Evolutionary conservation across 2,888 invertebrate genomes (phyloP).

Genomic region (Gerosis bhagava): DNA sequence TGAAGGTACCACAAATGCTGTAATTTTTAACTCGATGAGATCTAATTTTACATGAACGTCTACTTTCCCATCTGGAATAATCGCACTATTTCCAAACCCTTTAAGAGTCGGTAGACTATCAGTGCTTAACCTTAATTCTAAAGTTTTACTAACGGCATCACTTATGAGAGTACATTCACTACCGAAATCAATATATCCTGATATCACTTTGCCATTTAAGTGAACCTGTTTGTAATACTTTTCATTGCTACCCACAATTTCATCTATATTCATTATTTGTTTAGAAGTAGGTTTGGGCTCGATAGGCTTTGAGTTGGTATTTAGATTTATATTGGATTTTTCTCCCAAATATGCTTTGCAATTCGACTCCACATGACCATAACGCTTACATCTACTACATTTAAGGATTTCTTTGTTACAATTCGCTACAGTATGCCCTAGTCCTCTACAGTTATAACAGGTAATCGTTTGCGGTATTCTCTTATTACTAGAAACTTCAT

Average conservation of each 20-base stretch:
- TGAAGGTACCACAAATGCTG: not conserved
- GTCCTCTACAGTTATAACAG: conserved; percentile 14
- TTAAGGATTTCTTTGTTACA: conserved; percentile 6
- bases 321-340: not conserved
- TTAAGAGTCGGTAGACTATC: conserved; percentile 9
- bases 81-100: conserved; percentile 11
- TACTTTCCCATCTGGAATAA: not conserved
- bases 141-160: not conserved
- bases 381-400: conserved; percentile 9
- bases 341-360: not conserved
- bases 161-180: conserved; percentile 29
- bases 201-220: conserved; percentile 12
- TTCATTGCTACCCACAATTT: no score
- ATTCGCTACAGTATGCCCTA: conserved; percentile 10
- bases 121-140: not conserved
- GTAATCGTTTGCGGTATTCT: not conserved
- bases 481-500: not conserved
- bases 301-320: not conserved
- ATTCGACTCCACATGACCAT: conserved; percentile 5
- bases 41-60: not conserved
- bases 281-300: conserved; percentile 2
- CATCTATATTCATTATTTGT: not conserved
- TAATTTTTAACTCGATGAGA: not conserved
- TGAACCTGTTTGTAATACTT: conserved; percentile 21
- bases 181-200: conserved; percentile 29